Percentiles rank a stretch among this genome's conserved stretches.
These are phyloP conservation scores for Sinodicranocentrus sp. DNA, from an alignment of 2,888 invertebrate species.

Conservation along the genomic window DNA sequence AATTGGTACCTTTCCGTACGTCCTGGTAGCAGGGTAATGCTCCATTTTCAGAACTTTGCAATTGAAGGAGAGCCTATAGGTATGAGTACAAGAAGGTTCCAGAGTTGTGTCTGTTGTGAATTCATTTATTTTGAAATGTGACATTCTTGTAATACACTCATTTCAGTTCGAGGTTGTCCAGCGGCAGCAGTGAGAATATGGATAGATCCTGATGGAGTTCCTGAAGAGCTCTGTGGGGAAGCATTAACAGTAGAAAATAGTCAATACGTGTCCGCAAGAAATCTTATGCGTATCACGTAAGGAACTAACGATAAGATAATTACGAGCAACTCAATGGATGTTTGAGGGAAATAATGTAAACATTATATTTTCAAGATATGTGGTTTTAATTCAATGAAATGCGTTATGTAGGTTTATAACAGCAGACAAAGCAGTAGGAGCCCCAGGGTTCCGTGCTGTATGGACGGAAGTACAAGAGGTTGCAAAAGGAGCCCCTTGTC, in stretches of 20 bases:
- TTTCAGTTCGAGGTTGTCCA: slow-evolving; percentile 90
- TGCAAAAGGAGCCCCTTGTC: slow-evolving; percentile 56
- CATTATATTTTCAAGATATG: too few species aligned
- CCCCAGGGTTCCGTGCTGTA: slow-evolving; percentile 93
- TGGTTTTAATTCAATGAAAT: not conserved
- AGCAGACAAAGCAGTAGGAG: slow-evolving; percentile 96
- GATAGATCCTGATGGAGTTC: slow-evolving; percentile 89
- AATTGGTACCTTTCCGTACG: slow-evolving; percentile 97
- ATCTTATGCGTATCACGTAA: slow-evolving; percentile 92
- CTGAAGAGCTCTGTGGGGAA: slow-evolving; percentile 94
- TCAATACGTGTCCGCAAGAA: slow-evolving; percentile 91
- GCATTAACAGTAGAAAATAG: slow-evolving; percentile 86
- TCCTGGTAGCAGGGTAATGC: slow-evolving; percentile 90
- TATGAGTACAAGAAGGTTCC: too few species aligned
- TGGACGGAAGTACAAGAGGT: slow-evolving; percentile 92
- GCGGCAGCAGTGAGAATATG: slow-evolving; percentile 94
- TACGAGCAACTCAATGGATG: too few species aligned
- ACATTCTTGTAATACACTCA: not conserved
- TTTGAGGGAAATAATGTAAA: too few species aligned
- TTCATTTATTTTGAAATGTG: not conserved
- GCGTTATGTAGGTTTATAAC: slow-evolving; percentile 92
- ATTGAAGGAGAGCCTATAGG: slow-evolving; percentile 95
- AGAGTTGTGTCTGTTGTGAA: not conserved
- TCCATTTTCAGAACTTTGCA: slow-evolving; percentile 94
- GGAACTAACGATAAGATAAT: slow-evolving; percentile 72